These are phyloP conservation scores for Dryas iulia DNA, from an alignment of 1,140 invertebrate genomes.

Conservation along the genomic window DNA sequence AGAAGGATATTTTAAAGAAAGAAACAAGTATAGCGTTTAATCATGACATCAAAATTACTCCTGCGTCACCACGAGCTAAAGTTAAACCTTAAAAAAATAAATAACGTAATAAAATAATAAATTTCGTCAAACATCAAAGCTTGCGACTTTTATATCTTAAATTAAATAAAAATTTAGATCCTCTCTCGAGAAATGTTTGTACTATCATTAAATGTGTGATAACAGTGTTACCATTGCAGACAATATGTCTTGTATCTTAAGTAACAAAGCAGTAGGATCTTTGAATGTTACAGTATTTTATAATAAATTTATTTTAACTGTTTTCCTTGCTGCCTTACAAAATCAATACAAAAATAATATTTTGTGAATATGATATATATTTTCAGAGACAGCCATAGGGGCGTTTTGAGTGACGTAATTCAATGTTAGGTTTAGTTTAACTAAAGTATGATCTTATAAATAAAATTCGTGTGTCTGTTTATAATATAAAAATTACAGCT, in stretches of 20 bases:
- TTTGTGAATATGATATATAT: no score
- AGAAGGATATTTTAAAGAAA: neutral
- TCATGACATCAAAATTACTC: neutral
- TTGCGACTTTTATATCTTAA: slow-evolving; percentile 8
- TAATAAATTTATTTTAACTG: no score
- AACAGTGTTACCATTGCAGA: neutral
- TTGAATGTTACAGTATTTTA: neutral
- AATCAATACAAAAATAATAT: no score
- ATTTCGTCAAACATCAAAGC: neutral
- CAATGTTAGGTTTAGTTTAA: no score
- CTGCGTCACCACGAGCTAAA: neutral
- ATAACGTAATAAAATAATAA: neutral
- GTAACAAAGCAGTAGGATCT: neutral
- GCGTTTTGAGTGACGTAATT: no score
- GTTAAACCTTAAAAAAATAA: neutral
- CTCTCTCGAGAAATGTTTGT: neutral
- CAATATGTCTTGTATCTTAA: neutral
- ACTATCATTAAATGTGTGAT: neutral
- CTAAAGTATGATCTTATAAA: no score
- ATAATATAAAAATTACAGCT: no score
- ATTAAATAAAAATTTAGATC: slow-evolving; percentile 12
- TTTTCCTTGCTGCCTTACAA: no score
- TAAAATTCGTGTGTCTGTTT: no score
- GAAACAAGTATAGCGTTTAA: neutral
- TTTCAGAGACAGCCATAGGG: no score